phyloP scores from a whole-genome alignment of 2,797 vertebrate genomes.

The Oophaga sylvatica region DNA sequence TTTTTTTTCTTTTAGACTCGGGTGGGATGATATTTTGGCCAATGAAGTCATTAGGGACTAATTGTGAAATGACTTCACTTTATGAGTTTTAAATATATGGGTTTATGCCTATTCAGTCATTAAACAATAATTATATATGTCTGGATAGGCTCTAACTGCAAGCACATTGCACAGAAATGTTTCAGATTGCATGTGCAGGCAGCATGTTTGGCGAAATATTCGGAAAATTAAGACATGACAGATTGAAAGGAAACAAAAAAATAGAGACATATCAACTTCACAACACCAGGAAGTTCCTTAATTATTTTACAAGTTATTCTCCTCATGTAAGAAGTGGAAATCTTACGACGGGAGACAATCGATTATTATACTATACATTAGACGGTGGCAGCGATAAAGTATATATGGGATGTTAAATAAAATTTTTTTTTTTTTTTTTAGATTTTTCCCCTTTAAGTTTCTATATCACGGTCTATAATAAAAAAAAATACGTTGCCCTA shows the following conservation, averaged over 20 bases:
- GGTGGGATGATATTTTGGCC: constrained; percentile 50
- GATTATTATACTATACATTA: constrained; percentile 6
- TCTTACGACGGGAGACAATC: background rate
- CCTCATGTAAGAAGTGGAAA: constrained; percentile 9
- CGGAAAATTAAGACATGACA: constrained; percentile 45
- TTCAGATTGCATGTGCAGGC: constrained; percentile 45
- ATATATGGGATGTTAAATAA: too few relatives aligned
- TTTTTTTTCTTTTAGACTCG: background rate
- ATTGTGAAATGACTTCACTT: constrained; percentile 61
- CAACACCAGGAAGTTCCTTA: constrained; percentile 11
- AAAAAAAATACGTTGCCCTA: too few relatives aligned
- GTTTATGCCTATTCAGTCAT: constrained; percentile 61
- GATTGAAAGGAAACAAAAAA: constrained; percentile 11
- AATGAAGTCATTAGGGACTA: constrained; percentile 47
- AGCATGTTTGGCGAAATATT: constrained; percentile 52
- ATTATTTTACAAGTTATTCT: constrained; percentile 40
- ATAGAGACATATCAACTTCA: constrained; percentile 1
- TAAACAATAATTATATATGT: constrained; percentile 61
- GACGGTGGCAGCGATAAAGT: background rate
- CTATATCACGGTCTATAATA: too few relatives aligned
- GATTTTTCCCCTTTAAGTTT: too few relatives aligned
- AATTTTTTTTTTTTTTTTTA: too few relatives aligned
- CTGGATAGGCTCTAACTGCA: constrained; percentile 55
- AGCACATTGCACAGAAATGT: constrained; percentile 49
- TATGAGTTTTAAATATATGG: constrained; percentile 51